A percentile compares a stretch with the other conserved stretches of the same genome.
Conservation (phyloP, 2,113 vertebrate species). For the Semicossyphus pulcher region DNA sequence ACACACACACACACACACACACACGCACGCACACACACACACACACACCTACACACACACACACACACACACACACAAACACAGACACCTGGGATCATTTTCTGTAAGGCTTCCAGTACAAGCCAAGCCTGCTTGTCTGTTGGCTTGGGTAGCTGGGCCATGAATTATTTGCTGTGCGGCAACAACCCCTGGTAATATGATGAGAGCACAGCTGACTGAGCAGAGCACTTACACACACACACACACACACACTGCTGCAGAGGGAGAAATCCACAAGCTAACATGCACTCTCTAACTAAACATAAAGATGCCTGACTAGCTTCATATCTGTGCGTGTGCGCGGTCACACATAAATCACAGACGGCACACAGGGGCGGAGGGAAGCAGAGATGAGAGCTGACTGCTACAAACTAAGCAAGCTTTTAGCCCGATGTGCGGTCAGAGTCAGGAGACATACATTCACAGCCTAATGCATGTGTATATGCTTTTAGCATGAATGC, state of each 20-base stretch:
- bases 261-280: not conserved
- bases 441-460: constrained; percentile 25
- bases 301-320: not conserved
- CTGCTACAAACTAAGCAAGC: constrained; percentile 14
- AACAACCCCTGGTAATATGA: constrained; percentile 61
- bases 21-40: not conserved
- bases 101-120: constrained; percentile 40
- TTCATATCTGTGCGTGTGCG: not conserved
- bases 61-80: not conserved
- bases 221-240: constrained; percentile 8
- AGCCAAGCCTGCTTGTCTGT: constrained; percentile 46
- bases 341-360: constrained; percentile 7
- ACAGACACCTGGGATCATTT: constrained; percentile 35
- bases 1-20: not conserved
- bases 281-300: not conserved
- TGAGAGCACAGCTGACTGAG: constrained; percentile 51
- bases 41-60: not conserved
- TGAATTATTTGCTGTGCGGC: constrained; percentile 58
- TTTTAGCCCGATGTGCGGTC: constrained; percentile 33
- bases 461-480: not conserved
- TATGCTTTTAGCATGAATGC: constrained; percentile 1
- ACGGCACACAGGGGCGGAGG: not conserved
- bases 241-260: not conserved
- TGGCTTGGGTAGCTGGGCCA: constrained; percentile 48
- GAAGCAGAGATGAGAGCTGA: constrained; percentile 29